Evolutionary conservation across 1,140 invertebrate genomes (phyloP), one percentile per base, ranked within the genome.

Genomic region (Condylostylus longicornis): DNA sequence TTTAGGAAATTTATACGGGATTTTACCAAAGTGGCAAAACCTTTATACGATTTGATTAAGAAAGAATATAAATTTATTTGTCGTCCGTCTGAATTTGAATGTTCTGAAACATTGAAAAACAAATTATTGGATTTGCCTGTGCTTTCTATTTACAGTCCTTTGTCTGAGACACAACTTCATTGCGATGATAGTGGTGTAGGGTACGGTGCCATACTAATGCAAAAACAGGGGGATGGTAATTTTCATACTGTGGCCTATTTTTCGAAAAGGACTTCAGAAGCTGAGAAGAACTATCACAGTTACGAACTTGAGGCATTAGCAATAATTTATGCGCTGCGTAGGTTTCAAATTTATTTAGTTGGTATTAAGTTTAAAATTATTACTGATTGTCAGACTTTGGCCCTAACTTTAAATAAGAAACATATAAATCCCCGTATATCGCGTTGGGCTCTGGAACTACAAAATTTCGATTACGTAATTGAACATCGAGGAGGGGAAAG

Each of bases 251-350:
- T 66, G 4, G 56, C 49, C 27, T 68, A 66, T 48, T 58, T 59
- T 15, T 60, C 57, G 15, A 45, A 54, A 20, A 42, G 41, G 17
- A 42, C 66, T 5, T 43, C 40, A 5, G 43, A 46, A 3, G 38
- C 47, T 12, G 65, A 71, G 49, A 46, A 27, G 12, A 61, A 61
- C 25, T 70, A 65, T 37, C 46, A 42, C 5, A 62, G 53, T 35
- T 66, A 64, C 35, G 60, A 71, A 44, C 43, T 65, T 33, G 65
- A 72, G 51, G 57, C 58, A 18, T 43, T 72, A 20, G 65, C 67
- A 0, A 60, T 71, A 9, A 50, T 69, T 5, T 54, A 54, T 48
- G 63, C 63, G 1, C 45, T 72, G 4, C 53, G 64, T 34, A 62
- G 67, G 34, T 71, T 69, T 42, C 31, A 59, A 40, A 42, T 56